A percentile compares a stretch with the other conserved stretches of the same genome.
phyloP scores from a whole-genome alignment of 2,888 invertebrate species.

The Patella ulyssiponensis region DNA sequence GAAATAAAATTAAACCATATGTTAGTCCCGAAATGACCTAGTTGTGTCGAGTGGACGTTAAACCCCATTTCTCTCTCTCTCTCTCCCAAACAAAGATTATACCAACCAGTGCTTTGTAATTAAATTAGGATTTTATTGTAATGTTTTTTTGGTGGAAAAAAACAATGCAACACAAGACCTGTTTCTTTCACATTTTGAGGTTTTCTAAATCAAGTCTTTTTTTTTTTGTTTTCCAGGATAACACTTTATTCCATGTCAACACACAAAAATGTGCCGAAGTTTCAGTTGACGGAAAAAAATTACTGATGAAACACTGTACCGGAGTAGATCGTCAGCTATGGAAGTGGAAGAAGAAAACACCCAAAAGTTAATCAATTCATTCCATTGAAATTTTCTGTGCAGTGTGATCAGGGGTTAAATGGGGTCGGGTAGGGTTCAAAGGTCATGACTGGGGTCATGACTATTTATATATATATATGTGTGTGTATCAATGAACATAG shows the following conservation, averaged over 20 bases:
- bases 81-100: too few species aligned
- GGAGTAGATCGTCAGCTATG: constrained; percentile 68
- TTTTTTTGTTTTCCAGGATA: constrained; percentile 55
- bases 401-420: neutral
- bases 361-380: constrained; percentile 17
- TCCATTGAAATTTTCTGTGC: neutral
- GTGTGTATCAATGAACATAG: neutral
- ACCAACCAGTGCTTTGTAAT: too few species aligned
- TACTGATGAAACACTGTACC: constrained; percentile 66
- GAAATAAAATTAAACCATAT: too few species aligned
- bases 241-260: constrained; percentile 63
- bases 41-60: too few species aligned
- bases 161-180: too few species aligned
- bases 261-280: constrained; percentile 69
- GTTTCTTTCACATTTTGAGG: neutral
- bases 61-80: too few species aligned
- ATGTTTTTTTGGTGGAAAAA: too few species aligned
- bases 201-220: neutral
- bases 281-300: constrained; percentile 64
- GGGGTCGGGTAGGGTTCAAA: neutral
- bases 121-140: too few species aligned
- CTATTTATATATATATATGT: too few species aligned
- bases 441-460: neutral
- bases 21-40: too few species aligned
- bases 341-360: constrained; percentile 66